Evolutionary conservation across 2,797 vertebrate species (phyloP).

Genomic region (Labroides dimidiatus): DNA sequence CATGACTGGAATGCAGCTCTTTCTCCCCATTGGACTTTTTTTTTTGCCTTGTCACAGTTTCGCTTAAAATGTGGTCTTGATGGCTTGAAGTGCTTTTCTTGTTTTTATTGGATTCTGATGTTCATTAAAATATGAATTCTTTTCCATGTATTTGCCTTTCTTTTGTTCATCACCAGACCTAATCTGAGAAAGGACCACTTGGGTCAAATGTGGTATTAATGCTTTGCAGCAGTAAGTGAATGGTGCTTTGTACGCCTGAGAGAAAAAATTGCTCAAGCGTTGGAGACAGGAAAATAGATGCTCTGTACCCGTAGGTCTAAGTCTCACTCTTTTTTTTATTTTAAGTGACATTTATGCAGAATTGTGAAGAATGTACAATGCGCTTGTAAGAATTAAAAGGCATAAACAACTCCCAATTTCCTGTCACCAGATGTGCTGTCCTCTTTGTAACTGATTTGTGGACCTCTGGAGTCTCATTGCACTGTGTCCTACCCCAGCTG

Average conservation of each 20-base stretch:
- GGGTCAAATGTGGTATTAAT: slow-evolving; percentile 65
- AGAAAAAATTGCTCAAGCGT: slow-evolving; percentile 27
- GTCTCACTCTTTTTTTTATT: slow-evolving; percentile 23
- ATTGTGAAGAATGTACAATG: slow-evolving; percentile 32
- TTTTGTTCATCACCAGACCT: slow-evolving; percentile 40
- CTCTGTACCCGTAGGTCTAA: slow-evolving; percentile 21
- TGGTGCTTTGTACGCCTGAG: slow-evolving; percentile 45
- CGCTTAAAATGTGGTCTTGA: slow-evolving; percentile 45
- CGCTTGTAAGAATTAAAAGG: slow-evolving; percentile 32
- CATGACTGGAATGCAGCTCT: slow-evolving; percentile 83
- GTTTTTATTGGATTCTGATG: slow-evolving; percentile 68
- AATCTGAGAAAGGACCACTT: slow-evolving; percentile 49
- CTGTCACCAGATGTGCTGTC: slow-evolving; percentile 68
- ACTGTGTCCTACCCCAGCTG: slow-evolving; percentile 50
- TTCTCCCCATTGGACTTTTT: slow-evolving; percentile 45
- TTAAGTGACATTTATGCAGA: slow-evolving; percentile 27
- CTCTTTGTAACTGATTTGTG: slow-evolving; percentile 63
- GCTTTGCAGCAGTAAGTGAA: slow-evolving; percentile 51
- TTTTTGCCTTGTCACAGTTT: slow-evolving; percentile 49
- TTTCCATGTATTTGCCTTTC: slow-evolving; percentile 35
- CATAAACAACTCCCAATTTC: slow-evolving; percentile 43
- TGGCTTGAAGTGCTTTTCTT: slow-evolving; percentile 56
- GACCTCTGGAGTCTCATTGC: slow-evolving; percentile 63
- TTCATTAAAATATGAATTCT: slow-evolving; percentile 63
- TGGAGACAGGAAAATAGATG: slow-evolving; percentile 26